Evolutionary conservation across 2,888 invertebrate genomes (phyloP).

Genomic region (Troglohyphantes excavatus): DNA sequence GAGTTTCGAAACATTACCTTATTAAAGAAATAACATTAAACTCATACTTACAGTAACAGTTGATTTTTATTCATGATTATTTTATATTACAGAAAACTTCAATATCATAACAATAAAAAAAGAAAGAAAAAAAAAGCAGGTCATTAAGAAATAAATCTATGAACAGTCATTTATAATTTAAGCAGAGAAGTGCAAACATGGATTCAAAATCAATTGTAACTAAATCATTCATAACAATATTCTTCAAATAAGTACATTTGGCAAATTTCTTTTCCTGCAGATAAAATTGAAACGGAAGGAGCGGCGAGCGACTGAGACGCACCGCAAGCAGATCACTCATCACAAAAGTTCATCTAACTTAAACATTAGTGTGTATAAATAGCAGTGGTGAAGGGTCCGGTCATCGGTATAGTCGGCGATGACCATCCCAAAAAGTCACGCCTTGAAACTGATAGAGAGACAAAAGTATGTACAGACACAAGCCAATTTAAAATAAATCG

Average conservation of each 20-base stretch:
- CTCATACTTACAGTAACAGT: neutral
- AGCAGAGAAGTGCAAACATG: neutral
- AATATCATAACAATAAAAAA: neutral
- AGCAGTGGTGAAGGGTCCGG: no score
- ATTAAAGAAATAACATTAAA: no score
- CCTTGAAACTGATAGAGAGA: no score
- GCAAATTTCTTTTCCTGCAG: neutral
- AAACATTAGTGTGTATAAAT: no score
- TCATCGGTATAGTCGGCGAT: no score
- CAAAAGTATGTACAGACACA: neutral
- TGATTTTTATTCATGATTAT: neutral
- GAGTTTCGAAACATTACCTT: no score
- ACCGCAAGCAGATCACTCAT: slow-evolving; percentile 2
- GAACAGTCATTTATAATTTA: neutral
- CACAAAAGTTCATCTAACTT: neutral
- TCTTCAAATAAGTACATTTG: neutral
- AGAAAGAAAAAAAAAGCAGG: neutral
- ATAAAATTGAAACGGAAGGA: slow-evolving; percentile 44
- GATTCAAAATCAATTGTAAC: neutral
- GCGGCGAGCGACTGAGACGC: neutral
- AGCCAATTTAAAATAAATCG: neutral
- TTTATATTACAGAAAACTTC: neutral
- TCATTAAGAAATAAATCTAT: no score
- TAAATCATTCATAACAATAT: neutral
- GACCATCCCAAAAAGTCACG: no score